A percentile compares a stretch with the other conserved stretches of the same genome.
Evolutionary conservation across 2,113 vertebrate species (phyloP).

Genomic region (Tragelaphus strepsiceros): DNA sequence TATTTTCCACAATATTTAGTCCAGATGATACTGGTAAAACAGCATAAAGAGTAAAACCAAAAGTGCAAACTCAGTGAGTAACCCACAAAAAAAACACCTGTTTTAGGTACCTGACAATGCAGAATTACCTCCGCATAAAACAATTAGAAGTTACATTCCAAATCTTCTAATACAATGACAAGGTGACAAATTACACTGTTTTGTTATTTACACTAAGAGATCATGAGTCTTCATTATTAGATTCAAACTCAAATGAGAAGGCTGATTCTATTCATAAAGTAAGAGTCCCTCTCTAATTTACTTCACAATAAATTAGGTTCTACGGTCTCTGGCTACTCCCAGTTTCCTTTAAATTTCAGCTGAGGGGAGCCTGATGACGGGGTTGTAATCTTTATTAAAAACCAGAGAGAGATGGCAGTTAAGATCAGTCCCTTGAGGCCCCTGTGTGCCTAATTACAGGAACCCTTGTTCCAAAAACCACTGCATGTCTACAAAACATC

Average conservation of each 20-base stretch:
- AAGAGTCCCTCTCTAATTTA: neutral
- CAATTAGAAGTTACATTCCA: neutral
- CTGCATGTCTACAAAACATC: neutral
- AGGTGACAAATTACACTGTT: neutral
- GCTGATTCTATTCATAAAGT: neutral
- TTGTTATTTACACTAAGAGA: neutral
- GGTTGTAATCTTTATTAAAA: conserved; percentile 6
- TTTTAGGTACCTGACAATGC: neutral
- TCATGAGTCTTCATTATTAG: neutral
- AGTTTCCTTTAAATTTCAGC: conserved; percentile 29
- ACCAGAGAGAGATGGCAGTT: neutral
- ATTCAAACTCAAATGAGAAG: neutral
- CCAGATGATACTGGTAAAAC: neutral
- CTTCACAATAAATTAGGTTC: neutral
- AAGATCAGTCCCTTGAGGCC: neutral
- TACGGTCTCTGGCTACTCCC: neutral
- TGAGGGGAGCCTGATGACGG: neutral
- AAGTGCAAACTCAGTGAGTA: conserved; percentile 50
- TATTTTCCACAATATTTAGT: conserved; percentile 42
- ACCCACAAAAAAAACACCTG: conserved; percentile 59
- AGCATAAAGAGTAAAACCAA: neutral
- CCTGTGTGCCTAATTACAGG: conserved; percentile 16
- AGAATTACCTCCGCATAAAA: neutral
- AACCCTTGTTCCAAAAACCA: conserved; percentile 2
- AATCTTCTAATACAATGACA: neutral